Base-by-base conservation (phyloP, 2,888 invertebrate species). In the Notodonta dromedarius region DNA sequence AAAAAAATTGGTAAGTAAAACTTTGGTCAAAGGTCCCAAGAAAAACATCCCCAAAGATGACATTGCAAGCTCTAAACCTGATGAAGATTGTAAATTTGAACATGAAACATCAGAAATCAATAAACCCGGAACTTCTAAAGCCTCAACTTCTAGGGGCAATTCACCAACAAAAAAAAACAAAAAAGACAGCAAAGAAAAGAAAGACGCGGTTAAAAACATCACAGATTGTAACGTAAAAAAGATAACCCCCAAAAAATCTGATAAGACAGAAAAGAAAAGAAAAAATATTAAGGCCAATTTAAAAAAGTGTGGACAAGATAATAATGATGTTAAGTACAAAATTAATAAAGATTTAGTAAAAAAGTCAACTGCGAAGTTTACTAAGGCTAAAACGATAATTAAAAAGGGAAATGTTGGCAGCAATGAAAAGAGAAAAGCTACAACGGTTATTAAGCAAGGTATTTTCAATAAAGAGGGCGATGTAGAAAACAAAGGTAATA, bases 291-390 rank as follows among this genome's bases (percentile, higher is more conserved):
- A 87, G 70, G 42, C 73, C 5, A 73, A 66, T 60, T 59, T 60
- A 55, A 83, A 83, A 70, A 74, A 76, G 50, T 77, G 66, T 53
- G 83, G 74, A 59, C 78, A 80, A 62, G 70, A 65, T 62, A 82
- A 84, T 72, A 79, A 85, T 77, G 84, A 90, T 77, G 62, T 83
- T 69, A 92, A 91, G 85, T 89, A 88, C 89, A 93, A 91, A 90
- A 82, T 88, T 67, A 90, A 89, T 83, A 80, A 86, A 78, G 88
- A 85, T 68, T 75, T 81, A 60, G 73, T 76, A 61, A 89, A 89
- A 77, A 91, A 88, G 66, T 62, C 71, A 59, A 57, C 77, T 51
- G 54, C 79, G 4, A 90, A 86, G 80, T 79, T 79, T 70, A 74
- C 83, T 54, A 89, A 92, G 80, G 83, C 78, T 61, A 86, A 90